Conservation (phyloP, 1,140 invertebrate species). For the Rhagoletis pomonella region DNA sequence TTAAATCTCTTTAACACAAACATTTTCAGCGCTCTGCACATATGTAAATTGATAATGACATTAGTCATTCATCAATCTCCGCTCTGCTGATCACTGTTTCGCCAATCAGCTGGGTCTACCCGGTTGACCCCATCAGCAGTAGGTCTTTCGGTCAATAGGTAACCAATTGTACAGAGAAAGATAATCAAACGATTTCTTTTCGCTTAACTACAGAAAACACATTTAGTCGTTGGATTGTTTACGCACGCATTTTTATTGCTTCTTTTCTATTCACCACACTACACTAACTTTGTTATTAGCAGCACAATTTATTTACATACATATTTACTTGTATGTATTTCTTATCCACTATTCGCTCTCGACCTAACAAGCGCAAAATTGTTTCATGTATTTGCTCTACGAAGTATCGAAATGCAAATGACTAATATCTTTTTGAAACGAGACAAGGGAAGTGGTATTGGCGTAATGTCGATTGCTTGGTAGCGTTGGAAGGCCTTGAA, state of each 20-base stretch:
- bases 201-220: neutral
- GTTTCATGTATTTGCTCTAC: neutral
- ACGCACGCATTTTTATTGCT: neutral
- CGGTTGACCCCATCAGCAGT: neutral
- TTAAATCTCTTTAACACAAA: no score
- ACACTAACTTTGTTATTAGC: neutral
- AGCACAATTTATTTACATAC: neutral
- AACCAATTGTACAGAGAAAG: neutral
- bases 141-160: constrained; percentile 39
- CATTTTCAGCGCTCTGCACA: no score
- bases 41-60: no score
- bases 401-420: constrained; percentile 31
- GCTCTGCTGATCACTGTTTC: neutral
- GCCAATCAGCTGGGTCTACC: neutral
- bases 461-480: neutral
- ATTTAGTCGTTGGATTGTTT: neutral
- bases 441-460: constrained; percentile 10
- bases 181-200: neutral
- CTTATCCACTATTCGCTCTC: neutral
- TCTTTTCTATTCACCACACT: neutral
- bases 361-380: neutral
- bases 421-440: constrained; percentile 21
- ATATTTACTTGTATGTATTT: no score
- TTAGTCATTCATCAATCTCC: no score
- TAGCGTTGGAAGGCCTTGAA: constrained; percentile 27